Conservation (phyloP, 2,113 vertebrate genomes). For the Corydoras maculifer region DNA sequence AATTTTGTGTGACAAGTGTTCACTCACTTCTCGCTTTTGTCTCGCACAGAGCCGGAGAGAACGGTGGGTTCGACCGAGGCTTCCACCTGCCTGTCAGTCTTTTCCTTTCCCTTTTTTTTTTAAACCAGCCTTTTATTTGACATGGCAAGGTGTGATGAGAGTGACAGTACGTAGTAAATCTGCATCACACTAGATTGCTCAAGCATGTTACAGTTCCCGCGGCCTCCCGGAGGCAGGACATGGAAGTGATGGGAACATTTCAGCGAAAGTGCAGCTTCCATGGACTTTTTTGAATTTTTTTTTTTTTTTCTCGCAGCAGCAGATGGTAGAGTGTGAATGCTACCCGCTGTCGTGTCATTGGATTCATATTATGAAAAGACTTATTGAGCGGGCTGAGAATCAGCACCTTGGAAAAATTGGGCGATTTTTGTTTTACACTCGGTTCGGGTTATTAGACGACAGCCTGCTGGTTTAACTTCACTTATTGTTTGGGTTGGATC, state of each 20-base stretch:
- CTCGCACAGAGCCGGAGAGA: slow-evolving; percentile 10
- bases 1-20: slow-evolving; percentile 42
- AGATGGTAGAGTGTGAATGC: slow-evolving; percentile 24
- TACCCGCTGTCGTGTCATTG: slow-evolving; percentile 20
- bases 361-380: slow-evolving; percentile 20
- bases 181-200: slow-evolving; percentile 43
- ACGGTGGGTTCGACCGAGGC: slow-evolving; percentile 15
- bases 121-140: slow-evolving; percentile 42
- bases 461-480: slow-evolving; percentile 37
- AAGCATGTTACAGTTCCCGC: slow-evolving; percentile 44
- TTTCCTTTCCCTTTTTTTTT: slow-evolving; percentile 19
- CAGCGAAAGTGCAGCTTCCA: neutral
- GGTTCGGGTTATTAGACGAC: slow-evolving; percentile 27
- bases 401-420: neutral
- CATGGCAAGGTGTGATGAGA: slow-evolving; percentile 44
- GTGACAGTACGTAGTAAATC: slow-evolving; percentile 48
- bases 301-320: slow-evolving; percentile 11
- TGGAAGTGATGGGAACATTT: slow-evolving; percentile 17
- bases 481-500: slow-evolving; percentile 43
- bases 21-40: slow-evolving; percentile 29
- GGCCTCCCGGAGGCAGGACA: slow-evolving; percentile 25
- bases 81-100: slow-evolving; percentile 31
- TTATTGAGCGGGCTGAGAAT: slow-evolving; percentile 19
- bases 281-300: neutral
- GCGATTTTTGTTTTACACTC: slow-evolving; percentile 21